Evolutionary conservation across 1,140 invertebrate species (phyloP), one percentile per base, ranked within the genome.

Genomic region (Nasonia longicornis): DNA sequence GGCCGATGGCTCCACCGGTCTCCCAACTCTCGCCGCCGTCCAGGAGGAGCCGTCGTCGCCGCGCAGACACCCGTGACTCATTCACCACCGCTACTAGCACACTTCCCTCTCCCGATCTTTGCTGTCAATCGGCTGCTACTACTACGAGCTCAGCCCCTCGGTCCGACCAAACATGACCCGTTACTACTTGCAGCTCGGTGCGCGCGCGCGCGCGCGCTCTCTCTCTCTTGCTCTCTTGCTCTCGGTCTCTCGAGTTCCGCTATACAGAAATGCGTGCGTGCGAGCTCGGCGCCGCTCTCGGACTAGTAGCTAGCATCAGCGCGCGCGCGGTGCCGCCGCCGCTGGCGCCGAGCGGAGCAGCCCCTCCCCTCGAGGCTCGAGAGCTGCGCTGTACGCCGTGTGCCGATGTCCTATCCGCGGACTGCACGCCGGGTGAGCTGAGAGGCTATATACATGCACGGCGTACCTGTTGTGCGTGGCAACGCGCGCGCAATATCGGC

Each of bases 391-490:
- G 31, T 35, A 35, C 11, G 16, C 58, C 58, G 58, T 14, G 58
- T 58, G 52, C 52, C 20, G 20, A n/a, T 58, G 64, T 67, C 64
- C 26, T 67, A 67, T 67, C 64, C 22, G 26, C 10, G 11, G 63
- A 66, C 20, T 26, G 63, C 26, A 29, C 64, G 64, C 22, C 64
- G 64, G 64, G 22, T 0, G 64, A 29, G 64, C 63, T 64, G 38
- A 42, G 38, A n/a, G 69, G 69, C 67, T 70, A 66, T 66, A 66
- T 66, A 66, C 63, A 26, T 66, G 63, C 63, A 22, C 63, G 52
- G 42, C 71, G 42, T 76, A 81, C 79, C 79, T 81, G 79, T 81
- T 81, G 79, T 81, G 64, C 66, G 73, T 67, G 73, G 64, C 38
- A 77, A 77, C 75, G 35, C 58, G 20, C 77, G 42, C 76, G 77